These are phyloP conservation scores for Galleria mellonella DNA, from an alignment of 1,140 invertebrate species.

Conservation along the genomic window DNA sequence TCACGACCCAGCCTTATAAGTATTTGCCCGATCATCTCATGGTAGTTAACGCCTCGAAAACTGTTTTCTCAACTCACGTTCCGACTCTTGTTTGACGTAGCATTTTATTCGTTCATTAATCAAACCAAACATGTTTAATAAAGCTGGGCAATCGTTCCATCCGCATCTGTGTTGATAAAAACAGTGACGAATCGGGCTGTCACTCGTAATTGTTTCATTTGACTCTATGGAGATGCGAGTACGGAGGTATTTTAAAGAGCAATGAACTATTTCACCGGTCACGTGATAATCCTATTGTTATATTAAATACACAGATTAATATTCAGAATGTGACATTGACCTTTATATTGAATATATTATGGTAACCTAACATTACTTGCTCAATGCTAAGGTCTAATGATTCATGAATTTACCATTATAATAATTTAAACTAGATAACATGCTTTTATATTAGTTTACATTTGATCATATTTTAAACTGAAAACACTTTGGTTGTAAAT, in stretches of 20 bases:
- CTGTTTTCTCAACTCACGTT: neutral
- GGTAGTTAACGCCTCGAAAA: neutral
- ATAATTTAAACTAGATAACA: too few relatives aligned
- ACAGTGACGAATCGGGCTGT: conserved; percentile 20
- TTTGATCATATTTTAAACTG: too few relatives aligned
- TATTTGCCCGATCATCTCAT: too few relatives aligned
- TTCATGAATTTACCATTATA: too few relatives aligned
- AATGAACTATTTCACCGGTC: neutral
- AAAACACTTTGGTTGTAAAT: too few relatives aligned
- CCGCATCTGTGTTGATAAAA: conserved; percentile 10
- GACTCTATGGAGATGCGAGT: neutral
- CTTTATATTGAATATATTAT: too few relatives aligned
- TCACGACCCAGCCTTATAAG: too few relatives aligned
- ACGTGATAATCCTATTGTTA: neutral
- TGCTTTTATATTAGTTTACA: too few relatives aligned
- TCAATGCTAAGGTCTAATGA: too few relatives aligned
- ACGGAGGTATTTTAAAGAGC: neutral
- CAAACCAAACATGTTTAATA: conserved; percentile 10
- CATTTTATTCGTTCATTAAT: conserved; percentile 9
- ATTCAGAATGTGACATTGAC: too few relatives aligned
- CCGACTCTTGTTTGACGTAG: neutral
- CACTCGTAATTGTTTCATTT: conserved; percentile 18
- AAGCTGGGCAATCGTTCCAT: conserved; percentile 1
- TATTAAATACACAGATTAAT: neutral
- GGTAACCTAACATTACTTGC: too few relatives aligned